phyloP scores from a whole-genome alignment of 2,888 invertebrate genomes.

The Clanis bilineata region DNA sequence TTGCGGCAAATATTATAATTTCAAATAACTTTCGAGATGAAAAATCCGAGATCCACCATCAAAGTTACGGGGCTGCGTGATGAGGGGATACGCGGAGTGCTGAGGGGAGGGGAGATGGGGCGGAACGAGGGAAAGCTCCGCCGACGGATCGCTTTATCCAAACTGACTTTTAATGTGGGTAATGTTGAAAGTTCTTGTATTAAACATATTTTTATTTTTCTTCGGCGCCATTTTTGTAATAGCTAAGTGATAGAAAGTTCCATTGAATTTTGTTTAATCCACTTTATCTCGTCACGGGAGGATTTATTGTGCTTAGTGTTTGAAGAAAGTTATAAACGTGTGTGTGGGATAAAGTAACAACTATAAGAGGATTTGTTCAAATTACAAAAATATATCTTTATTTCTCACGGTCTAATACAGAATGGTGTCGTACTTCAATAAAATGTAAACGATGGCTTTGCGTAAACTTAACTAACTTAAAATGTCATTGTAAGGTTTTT shows the following conservation, averaged over 20 bases:
- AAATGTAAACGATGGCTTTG: no score
- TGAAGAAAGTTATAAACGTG: not conserved
- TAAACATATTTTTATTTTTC: conserved; percentile 38
- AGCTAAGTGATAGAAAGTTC: not conserved
- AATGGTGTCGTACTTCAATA: no score
- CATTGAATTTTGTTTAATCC: not conserved
- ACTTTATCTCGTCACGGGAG: not conserved
- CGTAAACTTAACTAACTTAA: no score
- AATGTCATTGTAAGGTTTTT: no score
- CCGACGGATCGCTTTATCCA: conserved; percentile 54
- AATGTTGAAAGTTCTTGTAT: conserved; percentile 57
- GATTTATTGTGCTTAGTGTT: not conserved
- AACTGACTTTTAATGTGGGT: conserved; percentile 73
- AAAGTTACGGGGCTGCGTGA: conserved; percentile 57
- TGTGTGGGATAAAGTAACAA: not conserved
- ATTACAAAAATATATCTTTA: no score
- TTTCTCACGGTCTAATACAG: no score
- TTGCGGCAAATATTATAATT: conserved; percentile 74
- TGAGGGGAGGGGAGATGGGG: conserved; percentile 13
- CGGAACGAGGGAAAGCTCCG: conserved; percentile 28
- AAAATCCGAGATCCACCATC: conserved; percentile 76
- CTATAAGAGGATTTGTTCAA: not conserved
- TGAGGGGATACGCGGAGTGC: conserved; percentile 22
- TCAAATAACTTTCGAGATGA: conserved; percentile 77
- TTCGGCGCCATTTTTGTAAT: conserved; percentile 1